These are phyloP conservation scores for Chloroclysta siterata DNA, from an alignment of 2,888 invertebrate genomes.

Conservation along the genomic window DNA sequence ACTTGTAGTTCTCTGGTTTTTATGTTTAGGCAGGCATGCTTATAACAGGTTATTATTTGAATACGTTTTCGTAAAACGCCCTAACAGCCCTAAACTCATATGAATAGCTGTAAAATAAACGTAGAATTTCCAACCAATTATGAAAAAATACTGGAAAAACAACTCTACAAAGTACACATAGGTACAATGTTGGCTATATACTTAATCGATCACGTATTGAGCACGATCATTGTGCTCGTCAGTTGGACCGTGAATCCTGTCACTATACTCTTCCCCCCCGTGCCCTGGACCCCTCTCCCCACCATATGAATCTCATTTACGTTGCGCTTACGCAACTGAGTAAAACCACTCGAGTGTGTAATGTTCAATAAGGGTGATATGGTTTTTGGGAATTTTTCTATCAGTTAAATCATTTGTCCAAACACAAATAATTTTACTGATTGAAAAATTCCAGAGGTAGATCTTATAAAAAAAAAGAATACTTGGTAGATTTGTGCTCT, in stretches of 20 bases:
- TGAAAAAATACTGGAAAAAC: conserved; percentile 16
- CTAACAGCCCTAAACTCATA: not conserved
- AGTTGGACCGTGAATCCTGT: conserved; percentile 84
- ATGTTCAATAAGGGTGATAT: conserved; percentile 61
- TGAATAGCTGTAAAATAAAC: not conserved
- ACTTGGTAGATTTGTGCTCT: too few species aligned
- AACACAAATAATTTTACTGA: too few species aligned
- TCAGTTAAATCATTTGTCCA: too few species aligned
- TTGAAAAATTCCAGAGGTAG: too few species aligned
- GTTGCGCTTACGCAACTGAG: conserved; percentile 79
- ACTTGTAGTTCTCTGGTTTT: not conserved
- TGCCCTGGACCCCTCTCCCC: conserved; percentile 53
- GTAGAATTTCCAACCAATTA: not conserved
- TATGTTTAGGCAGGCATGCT: too few species aligned
- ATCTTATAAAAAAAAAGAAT: too few species aligned
- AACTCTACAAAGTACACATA: conserved; percentile 25
- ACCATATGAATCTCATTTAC: conserved; percentile 80
- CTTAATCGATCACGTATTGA: conserved; percentile 81
- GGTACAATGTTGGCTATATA: conserved; percentile 53
- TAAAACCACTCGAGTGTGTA: conserved; percentile 73
- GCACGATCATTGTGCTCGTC: conserved; percentile 79
- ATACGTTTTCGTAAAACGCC: too few species aligned
- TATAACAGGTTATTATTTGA: too few species aligned
- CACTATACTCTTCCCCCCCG: conserved; percentile 60
- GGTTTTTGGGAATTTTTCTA: conserved; percentile 16